Conservation (phyloP, 2,113 vertebrate genomes). For the Penelope pileata region DNA sequence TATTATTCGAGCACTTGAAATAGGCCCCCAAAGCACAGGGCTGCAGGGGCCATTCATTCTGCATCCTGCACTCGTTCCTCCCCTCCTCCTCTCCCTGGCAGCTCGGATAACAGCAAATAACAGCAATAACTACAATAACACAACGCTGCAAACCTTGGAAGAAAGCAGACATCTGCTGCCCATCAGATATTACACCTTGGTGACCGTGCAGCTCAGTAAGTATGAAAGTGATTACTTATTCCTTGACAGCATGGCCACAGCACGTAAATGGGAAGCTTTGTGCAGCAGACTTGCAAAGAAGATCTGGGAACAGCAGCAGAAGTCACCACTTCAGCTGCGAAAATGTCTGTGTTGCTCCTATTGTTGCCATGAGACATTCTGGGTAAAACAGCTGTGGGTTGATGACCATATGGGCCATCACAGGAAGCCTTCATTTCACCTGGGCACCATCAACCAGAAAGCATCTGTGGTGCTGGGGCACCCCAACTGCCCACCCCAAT, state of each 20-base stretch:
- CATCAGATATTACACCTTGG: conserved; percentile 65
- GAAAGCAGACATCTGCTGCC: conserved; percentile 50
- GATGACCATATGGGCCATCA: conserved; percentile 47
- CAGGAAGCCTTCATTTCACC: conserved; percentile 34
- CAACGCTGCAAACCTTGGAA: conserved; percentile 18
- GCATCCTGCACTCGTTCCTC: neutral
- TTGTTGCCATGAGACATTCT: neutral
- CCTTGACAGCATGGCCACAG: conserved; percentile 10
- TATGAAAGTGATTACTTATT: conserved; percentile 61
- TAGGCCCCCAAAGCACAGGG: neutral
- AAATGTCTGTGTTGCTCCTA: neutral
- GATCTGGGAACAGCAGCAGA: neutral
- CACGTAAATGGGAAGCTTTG: neutral
- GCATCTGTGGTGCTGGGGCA: neutral
- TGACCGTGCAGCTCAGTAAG: conserved; percentile 52
- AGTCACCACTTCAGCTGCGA: neutral
- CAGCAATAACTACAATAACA: conserved; percentile 16
- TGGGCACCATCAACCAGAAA: neutral
- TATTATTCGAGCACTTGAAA: neutral
- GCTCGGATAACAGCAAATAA: conserved; percentile 43
- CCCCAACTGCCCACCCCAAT: neutral
- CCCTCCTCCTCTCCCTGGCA: conserved; percentile 1
- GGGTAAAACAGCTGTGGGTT: conserved; percentile 32
- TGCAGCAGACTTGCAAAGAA: neutral
- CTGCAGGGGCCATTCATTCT: neutral